Percentiles rank a stretch among this genome's conserved stretches.
These are phyloP conservation scores for Felis chaus DNA, from an alignment of 2,113 vertebrate species.

Conservation along the genomic window DNA sequence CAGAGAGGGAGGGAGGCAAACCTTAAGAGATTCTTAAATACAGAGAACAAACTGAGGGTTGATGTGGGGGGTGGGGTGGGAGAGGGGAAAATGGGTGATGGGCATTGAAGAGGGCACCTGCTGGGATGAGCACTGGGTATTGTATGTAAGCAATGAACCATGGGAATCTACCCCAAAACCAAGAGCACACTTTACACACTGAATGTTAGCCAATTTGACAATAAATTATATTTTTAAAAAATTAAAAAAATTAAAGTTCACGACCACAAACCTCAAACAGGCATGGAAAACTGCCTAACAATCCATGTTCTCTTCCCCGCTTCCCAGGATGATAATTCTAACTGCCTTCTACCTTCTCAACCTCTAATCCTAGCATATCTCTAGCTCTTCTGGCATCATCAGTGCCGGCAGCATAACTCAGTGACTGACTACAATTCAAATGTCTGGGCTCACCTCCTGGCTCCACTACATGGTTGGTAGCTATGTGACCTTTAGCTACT, in stretches of 20 bases:
- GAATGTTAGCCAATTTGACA: no score
- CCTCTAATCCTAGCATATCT: not conserved
- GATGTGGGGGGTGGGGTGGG: no score
- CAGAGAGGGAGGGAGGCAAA: no score
- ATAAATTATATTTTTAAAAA: no score
- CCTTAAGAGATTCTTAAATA: no score
- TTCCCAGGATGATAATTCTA: not conserved
- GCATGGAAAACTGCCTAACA: not conserved
- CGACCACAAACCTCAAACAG: not conserved
- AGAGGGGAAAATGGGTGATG: no score
- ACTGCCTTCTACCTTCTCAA: not conserved
- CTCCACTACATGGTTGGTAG: not conserved
- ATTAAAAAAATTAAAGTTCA: conserved; percentile 5
- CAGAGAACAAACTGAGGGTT: no score
- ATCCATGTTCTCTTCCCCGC: not conserved
- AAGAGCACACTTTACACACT: no score
- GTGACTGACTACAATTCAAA: not conserved
- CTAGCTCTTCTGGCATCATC: not conserved
- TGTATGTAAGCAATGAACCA: no score
- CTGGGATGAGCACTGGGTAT: no score
- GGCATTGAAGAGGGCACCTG: no score
- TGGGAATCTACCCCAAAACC: no score
- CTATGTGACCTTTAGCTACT: not conserved
- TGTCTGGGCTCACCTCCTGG: not conserved
- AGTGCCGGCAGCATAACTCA: not conserved